Evolutionary conservation across 2,113 vertebrate species (phyloP).

Genomic region (Uropsilus gracilis): DNA sequence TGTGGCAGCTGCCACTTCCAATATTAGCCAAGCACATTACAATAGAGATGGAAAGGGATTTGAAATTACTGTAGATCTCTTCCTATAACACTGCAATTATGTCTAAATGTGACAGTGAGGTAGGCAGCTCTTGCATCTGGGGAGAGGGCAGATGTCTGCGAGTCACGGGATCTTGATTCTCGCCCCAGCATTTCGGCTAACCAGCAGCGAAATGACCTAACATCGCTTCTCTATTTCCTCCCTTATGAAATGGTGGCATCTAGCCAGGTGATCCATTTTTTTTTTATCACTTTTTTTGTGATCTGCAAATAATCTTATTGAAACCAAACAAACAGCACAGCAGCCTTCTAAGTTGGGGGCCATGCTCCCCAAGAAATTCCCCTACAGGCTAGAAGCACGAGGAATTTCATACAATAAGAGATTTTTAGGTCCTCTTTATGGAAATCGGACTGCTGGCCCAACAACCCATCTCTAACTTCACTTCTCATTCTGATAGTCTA

Average conservation of each 20-base stretch:
- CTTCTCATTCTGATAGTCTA: not conserved
- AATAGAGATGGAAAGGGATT: constrained; percentile 4
- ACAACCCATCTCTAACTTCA: constrained; percentile 31
- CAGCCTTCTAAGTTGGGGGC: constrained; percentile 64
- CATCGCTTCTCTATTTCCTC: constrained; percentile 1
- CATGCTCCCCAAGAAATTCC: not conserved
- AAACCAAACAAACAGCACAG: constrained; percentile 83
- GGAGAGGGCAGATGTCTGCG: constrained; percentile 1
- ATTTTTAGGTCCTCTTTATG: not conserved
- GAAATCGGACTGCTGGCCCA: constrained; percentile 71
- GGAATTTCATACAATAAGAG: constrained; percentile 35
- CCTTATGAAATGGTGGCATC: not conserved
- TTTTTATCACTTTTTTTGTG: not conserved
- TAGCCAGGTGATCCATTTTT: not conserved
- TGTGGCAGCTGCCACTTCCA: constrained; percentile 17
- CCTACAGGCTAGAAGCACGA: constrained; percentile 64
- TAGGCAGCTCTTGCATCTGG: constrained; percentile 26
- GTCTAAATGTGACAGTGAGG: not conserved
- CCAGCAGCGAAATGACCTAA: not conserved
- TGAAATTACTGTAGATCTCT: not conserved
- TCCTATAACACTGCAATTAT: constrained; percentile 16
- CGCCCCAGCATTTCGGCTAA: not conserved
- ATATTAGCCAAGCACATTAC: constrained; percentile 15
- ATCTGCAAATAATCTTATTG: constrained; percentile 83
- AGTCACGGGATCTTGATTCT: not conserved